Evolutionary conservation across 2,888 invertebrate species (phyloP).

Genomic region (Hyalella azteca): DNA sequence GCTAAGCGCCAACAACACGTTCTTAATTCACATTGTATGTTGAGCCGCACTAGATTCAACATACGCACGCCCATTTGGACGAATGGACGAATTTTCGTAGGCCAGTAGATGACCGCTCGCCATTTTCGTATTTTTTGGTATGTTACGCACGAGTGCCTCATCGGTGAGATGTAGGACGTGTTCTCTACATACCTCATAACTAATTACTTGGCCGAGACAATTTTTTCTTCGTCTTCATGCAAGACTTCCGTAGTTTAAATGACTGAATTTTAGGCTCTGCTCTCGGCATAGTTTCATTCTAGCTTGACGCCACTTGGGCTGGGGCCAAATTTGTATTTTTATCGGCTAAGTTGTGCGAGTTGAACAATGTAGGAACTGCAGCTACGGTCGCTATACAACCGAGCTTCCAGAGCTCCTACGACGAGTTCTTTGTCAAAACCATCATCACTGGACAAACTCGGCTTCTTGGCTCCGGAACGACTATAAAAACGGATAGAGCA

Average conservation of each 20-base stretch:
- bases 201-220: neutral
- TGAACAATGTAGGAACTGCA: slow-evolving; percentile 34
- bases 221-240: neutral
- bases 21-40: no score
- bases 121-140: no score
- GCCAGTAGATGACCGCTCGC: no score
- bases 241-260: slow-evolving; percentile 31
- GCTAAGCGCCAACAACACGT: no score
- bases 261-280: slow-evolving; percentile 19
- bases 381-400: neutral
- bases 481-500: no score
- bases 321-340: slow-evolving; percentile 33
- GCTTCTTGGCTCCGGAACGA: no score
- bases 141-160: neutral
- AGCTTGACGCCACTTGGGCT: slow-evolving; percentile 22
- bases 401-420: neutral
- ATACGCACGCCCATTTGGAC: no score
- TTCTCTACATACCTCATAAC: neutral
- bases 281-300: slow-evolving; percentile 28
- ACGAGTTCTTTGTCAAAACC: neutral
- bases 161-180: neutral
- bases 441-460: neutral
- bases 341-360: slow-evolving; percentile 28
- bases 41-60: no score
- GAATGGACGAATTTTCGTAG: no score